Conservation (phyloP, 1,140 invertebrate genomes). For the Sitobion miscanthi region DNA sequence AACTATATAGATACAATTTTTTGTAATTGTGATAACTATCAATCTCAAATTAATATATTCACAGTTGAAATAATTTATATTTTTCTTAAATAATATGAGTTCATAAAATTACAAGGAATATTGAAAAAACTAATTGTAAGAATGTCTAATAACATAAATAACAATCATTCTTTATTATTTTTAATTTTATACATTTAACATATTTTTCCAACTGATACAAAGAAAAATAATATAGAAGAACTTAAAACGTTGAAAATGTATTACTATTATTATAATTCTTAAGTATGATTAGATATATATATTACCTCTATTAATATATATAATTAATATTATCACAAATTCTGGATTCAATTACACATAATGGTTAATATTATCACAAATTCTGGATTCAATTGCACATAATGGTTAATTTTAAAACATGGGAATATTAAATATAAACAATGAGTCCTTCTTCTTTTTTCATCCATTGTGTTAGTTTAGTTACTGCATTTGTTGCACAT, state of each 20-base stretch:
- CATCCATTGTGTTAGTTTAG: conserved; percentile 90
- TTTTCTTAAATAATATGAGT: neutral
- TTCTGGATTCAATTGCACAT: neutral
- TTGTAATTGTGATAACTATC: neutral
- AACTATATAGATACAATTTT: neutral
- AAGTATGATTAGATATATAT: neutral
- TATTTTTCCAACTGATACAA: neutral
- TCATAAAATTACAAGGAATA: neutral
- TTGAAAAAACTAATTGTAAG: neutral
- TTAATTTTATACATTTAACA: neutral
- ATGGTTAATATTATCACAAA: neutral
- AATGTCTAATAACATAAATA: neutral
- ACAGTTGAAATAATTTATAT: neutral
- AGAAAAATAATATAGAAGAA: neutral
- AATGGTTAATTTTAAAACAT: conserved; percentile 68
- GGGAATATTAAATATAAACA: conserved; percentile 90
- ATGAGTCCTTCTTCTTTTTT: conserved; percentile 91
- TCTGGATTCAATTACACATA: neutral
- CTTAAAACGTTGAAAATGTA: neutral
- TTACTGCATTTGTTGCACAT: conserved; percentile 83
- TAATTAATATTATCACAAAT: conserved; percentile 35
- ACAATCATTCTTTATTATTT: neutral
- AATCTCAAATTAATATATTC: neutral
- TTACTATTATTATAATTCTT: neutral
- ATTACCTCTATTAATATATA: neutral